Conservation (phyloP, 2,888 invertebrate genomes). For the Drosophila ezoana region DNA sequence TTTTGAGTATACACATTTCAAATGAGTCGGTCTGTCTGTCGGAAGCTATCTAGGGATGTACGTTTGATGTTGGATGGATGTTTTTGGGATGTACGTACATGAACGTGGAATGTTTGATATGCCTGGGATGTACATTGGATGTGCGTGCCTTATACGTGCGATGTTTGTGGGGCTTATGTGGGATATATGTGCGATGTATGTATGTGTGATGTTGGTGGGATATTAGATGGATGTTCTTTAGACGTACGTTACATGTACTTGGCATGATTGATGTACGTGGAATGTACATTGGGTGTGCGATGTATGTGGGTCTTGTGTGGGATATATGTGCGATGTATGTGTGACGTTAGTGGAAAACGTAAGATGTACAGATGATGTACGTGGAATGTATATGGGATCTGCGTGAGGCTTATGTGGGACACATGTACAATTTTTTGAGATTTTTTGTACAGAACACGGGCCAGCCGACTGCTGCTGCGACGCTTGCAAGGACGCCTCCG, state of each 20-base stretch:
- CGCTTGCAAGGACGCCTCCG: slow-evolving; percentile 83
- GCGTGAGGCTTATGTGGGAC: background rate
- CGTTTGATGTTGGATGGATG: no score
- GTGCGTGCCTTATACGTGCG: no score
- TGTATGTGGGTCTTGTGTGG: no score
- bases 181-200: background rate
- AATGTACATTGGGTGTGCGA: background rate
- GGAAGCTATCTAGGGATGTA: no score
- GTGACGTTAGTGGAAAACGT: background rate
- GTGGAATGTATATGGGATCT: background rate
- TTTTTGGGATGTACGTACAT: background rate
- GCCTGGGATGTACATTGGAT: background rate
- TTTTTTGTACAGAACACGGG: slow-evolving; percentile 57
- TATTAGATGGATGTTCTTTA: no score
- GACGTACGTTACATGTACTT: background rate
- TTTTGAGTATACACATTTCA: no score
- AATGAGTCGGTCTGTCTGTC: no score
- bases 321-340: background rate
- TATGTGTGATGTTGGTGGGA: background rate
- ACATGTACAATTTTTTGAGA: no score
- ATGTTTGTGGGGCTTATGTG: no score
- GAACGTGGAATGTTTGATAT: background rate
- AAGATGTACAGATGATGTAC: background rate
- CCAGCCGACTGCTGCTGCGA: slow-evolving; percentile 73
- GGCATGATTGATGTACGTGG: background rate